Evolutionary conservation across 2,888 invertebrate species (phyloP), one percentile per base, ranked within the genome.

Genomic region (Philereme vetulata): DNA sequence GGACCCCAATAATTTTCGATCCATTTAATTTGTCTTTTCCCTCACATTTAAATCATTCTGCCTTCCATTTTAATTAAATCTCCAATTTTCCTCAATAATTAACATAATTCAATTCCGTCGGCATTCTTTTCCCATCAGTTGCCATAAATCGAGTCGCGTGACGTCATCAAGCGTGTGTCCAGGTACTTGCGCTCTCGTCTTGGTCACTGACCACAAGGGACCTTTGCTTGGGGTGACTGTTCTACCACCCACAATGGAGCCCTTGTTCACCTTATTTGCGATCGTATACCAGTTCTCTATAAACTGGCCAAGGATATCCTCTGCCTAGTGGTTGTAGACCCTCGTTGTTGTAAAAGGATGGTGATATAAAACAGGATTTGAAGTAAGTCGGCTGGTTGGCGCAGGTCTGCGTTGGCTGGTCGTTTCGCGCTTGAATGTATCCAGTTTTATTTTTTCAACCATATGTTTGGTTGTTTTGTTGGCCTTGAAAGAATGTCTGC

Each of bases 201-300:
- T 90, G 90, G 91, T 90, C 91, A 90, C 75, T 90, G 91, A 91
- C 90, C 91, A 90, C 79, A 78, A 78, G 75, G 81, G 84, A 89
- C 91, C 90, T 89, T 87, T 85, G 75, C 87, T 81, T 82, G 88
- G 86, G 90, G 89, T 91, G 90, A 90, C 85, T 90, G 90, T 84
- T 85, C 86, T 75, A 69, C 90, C 86, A 85, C 66, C 72, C 63
- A 71, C 66, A 64, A 64, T 59, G 77, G 85, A 81, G 64, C 78
- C 63, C 65, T 64, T 66, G 51, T 63, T 58, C 54, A 57, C 62
- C 61, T 67, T 56, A 34, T 38, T 68, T 59, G 60, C 59, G 62
- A 70, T 67, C 67, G 55, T 38, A 60, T 60, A 51, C 61, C 48
- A 64, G 59, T 65, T 67, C 60, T 59, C 52, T 43, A 46, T 56